phyloP scores from a whole-genome alignment of 2,888 invertebrate genomes.

The Drosophila kambysellisi region DNA sequence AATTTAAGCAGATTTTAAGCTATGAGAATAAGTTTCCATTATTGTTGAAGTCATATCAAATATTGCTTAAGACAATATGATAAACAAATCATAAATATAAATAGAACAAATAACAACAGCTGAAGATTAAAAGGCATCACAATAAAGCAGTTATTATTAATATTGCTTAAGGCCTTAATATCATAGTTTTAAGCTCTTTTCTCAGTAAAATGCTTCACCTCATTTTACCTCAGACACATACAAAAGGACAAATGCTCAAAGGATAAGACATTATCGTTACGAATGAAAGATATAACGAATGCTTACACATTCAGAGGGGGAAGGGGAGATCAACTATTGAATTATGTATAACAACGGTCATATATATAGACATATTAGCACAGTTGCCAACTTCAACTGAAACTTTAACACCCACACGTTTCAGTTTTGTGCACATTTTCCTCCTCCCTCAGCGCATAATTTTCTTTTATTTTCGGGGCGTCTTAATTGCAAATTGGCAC shows the following conservation, averaged over 20 bases:
- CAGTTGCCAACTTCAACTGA: constrained; percentile 38
- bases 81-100: not conserved
- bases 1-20: not conserved
- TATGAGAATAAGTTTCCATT: not conserved
- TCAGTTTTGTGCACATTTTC: constrained; percentile 3
- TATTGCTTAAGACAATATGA: not conserved
- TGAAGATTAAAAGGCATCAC: not conserved
- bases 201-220: constrained; percentile 7
- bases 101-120: not conserved
- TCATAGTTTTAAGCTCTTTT: not conserved
- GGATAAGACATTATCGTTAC: constrained; percentile 48
- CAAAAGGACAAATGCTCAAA: not conserved
- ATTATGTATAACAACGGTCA: constrained; percentile 73
- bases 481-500: constrained; percentile 78
- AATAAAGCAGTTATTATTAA: not conserved
- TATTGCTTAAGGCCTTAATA: not conserved
- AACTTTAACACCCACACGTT: constrained; percentile 39
- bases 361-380: constrained; percentile 66
- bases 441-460: not conserved
- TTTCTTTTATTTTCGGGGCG: constrained; percentile 59
- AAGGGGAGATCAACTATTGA: constrained; percentile 27
- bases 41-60: not conserved
- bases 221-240: constrained; percentile 8
- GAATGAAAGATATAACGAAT: constrained; percentile 41
- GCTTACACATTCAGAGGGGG: constrained; percentile 6